Evolutionary conservation across 2,797 vertebrate genomes (phyloP).

Genomic region (Pantherophis alleghaniensis): DNA sequence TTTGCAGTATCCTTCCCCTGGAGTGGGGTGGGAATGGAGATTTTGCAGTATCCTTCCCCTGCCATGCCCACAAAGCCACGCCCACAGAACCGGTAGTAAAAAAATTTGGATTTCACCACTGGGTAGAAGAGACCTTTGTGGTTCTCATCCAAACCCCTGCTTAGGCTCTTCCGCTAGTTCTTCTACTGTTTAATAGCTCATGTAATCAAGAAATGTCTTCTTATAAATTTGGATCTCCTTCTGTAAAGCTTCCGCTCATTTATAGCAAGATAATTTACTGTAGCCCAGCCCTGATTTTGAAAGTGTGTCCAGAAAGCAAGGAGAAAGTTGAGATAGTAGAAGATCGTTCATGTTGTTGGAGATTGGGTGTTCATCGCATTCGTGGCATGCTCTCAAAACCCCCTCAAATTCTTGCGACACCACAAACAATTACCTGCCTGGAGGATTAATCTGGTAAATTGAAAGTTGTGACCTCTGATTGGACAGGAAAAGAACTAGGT

Average conservation of each 20-base stretch:
- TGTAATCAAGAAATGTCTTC: not conserved
- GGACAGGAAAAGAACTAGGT: not conserved
- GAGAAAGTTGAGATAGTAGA: not conserved
- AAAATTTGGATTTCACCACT: too few relatives aligned
- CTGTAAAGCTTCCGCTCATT: not conserved
- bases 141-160: not conserved
- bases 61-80: too few relatives aligned
- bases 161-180: not conserved
- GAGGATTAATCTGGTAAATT: not conserved
- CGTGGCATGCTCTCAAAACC: not conserved
- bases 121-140: not conserved
- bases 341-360: not conserved
- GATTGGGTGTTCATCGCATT: not conserved
- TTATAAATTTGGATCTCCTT: not conserved
- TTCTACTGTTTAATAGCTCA: not conserved
- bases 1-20: too few relatives aligned
- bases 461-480: not conserved
- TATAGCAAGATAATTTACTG: not conserved
- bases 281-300: not conserved
- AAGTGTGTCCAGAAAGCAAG: not conserved
- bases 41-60: too few relatives aligned
- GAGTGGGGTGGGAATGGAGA: too few relatives aligned
- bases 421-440: not conserved
- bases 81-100: too few relatives aligned
- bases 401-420: not conserved